phyloP scores from a whole-genome alignment of 2,113 vertebrate species.

The Heterocephalus glaber region DNA sequence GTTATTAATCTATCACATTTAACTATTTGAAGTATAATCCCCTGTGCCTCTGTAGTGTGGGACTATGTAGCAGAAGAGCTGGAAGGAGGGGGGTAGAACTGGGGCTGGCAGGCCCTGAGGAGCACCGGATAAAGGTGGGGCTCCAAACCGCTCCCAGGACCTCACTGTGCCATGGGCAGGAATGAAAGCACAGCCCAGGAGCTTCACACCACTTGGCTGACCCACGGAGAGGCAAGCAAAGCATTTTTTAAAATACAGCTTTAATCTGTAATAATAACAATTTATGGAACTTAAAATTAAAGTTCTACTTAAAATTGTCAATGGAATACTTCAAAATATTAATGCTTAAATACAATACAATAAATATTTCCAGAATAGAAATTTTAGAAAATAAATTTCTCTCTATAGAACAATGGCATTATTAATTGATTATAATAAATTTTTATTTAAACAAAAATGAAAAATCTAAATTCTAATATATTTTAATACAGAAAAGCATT shows the following conservation, averaged over 20 bases:
- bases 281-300: background rate
- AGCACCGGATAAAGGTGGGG: too few relatives aligned
- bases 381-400: background rate
- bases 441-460: background rate
- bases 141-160: too few relatives aligned
- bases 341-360: background rate
- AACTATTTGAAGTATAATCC: too few relatives aligned
- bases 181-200: too few relatives aligned
- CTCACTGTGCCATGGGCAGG: too few relatives aligned
- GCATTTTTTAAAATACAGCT: background rate
- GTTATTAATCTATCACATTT: too few relatives aligned
- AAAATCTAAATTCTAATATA: background rate
- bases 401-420: background rate
- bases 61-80: too few relatives aligned
- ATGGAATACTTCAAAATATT: background rate
- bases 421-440: background rate
- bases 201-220: too few relatives aligned
- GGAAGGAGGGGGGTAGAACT: too few relatives aligned
- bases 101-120: too few relatives aligned
- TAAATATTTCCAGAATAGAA: background rate
- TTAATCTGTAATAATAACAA: background rate
- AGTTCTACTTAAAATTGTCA: background rate
- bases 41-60: too few relatives aligned
- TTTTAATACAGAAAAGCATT: background rate
- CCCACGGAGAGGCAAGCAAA: too few relatives aligned